Conservation (phyloP, 2,113 vertebrate genomes). For the Bambusicola thoracicus region DNA sequence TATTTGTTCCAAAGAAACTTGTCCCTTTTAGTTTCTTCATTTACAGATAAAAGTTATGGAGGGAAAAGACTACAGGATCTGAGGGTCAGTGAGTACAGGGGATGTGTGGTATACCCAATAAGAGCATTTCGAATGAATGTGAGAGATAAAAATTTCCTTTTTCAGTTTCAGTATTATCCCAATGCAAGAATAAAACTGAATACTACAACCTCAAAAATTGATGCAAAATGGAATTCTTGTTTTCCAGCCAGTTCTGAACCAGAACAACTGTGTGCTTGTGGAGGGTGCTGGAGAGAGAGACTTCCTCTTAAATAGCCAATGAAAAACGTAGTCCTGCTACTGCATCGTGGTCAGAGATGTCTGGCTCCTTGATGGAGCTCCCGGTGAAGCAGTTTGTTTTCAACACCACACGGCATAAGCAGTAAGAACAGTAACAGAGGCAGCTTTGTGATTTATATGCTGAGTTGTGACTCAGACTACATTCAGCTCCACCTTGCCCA, state of each 20-base stretch:
- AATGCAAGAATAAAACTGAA: neutral
- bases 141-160: neutral
- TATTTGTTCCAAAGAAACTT: neutral
- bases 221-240: conserved; percentile 4
- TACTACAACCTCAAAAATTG: neutral
- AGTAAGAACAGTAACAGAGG: neutral
- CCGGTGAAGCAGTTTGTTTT: neutral
- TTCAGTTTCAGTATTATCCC: neutral
- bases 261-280: neutral
- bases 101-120: neutral
- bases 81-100: neutral
- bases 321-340: neutral
- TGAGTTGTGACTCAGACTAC: conserved; percentile 35
- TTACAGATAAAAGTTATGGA: neutral
- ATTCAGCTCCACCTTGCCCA: conserved; percentile 52
- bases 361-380: neutral
- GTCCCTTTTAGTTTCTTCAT: neutral
- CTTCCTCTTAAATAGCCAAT: neutral
- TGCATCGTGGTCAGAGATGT: neutral
- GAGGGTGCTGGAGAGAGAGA: neutral
- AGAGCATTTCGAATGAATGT: neutral
- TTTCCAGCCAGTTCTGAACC: neutral
- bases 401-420: neutral
- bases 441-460: conserved; percentile 24
- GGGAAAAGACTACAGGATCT: neutral